Base-by-base conservation (phyloP, 2,888 invertebrate species). In the Sarcophaga variegata region DNA sequence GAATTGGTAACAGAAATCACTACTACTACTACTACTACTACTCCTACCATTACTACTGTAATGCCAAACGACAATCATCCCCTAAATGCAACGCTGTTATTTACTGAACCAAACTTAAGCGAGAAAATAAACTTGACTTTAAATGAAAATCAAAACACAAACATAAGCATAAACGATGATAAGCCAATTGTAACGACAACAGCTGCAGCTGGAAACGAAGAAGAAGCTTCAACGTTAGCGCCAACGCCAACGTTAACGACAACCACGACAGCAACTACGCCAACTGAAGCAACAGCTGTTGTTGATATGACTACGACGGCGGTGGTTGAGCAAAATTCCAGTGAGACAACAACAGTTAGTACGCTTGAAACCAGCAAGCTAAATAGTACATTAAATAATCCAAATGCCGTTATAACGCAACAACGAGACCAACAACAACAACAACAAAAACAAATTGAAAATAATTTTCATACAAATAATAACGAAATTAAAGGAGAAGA, bases 341-440 rank as follows among this genome's bases (percentile, higher is more conserved):
- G 88, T 87, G 89, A 69, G 80, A 85, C 88, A 83, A 90, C 89
- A 88, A 88, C 90, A 89, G 88, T 91, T 91, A 92, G 92, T 92
- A 89, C 83, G 87, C 89, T 83, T 89, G 88, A 88, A 89, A 84
- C 91, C 89, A 89, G 88, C 90, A 90, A 90, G 83, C 88, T 82
- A 90, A 90, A 88, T 90, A 86, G 89, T 85, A 59, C 80, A 67
- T 11, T 54, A 63, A 85, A 63, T 27, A 71, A n/a, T 64, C 8
- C 2, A 8, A 27, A n/a, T 22, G 47, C 17, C 75, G 60, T 14
- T 27, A 49, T 22, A 17, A 60, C 3, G 49, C 8, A 62, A 25
- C 59, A 54, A 54, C 1, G 17, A 27, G 12, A 66, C 1, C 22
- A 22, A 67, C 67, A 37, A 27, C 71, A 74, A 62, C 72, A 54